Evolutionary conservation across 1,140 invertebrate genomes (phyloP).

Genomic region (Aporrectodea caliginosa): DNA sequence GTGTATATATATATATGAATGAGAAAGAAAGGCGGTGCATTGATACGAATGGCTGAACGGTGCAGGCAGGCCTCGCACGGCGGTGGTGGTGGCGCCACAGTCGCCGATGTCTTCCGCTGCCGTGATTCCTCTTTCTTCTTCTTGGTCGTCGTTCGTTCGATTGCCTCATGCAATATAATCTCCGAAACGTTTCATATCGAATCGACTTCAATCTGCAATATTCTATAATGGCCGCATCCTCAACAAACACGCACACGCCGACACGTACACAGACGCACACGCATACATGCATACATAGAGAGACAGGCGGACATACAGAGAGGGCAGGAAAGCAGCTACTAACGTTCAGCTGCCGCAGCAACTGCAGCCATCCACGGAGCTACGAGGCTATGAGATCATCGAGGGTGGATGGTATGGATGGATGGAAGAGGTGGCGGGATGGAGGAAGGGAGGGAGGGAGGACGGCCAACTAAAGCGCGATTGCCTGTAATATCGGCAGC

Average conservation of each 20-base stretch:
- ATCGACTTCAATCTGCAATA: constrained; percentile 2
- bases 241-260: neutral
- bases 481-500: neutral
- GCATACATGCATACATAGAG: neutral
- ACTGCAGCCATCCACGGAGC: neutral
- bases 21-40: too few relatives aligned
- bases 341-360: neutral
- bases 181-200: neutral
- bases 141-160: too few relatives aligned
- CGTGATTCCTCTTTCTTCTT: too few relatives aligned
- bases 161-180: neutral
- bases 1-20: too few relatives aligned
- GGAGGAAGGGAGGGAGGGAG: neutral
- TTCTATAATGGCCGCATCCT: neutral
- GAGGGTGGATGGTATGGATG: neutral
- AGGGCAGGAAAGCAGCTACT: neutral
- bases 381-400: neutral
- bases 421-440: neutral
- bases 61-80: too few relatives aligned
- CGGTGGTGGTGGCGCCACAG: too few relatives aligned
- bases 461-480: neutral
- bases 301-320: neutral
- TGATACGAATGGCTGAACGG: too few relatives aligned
- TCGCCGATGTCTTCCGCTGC: too few relatives aligned
- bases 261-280: neutral